Evolutionary conservation across 1,140 invertebrate genomes (phyloP), one percentile per base, ranked within the genome.

Genomic region (Atta cephalotes): DNA sequence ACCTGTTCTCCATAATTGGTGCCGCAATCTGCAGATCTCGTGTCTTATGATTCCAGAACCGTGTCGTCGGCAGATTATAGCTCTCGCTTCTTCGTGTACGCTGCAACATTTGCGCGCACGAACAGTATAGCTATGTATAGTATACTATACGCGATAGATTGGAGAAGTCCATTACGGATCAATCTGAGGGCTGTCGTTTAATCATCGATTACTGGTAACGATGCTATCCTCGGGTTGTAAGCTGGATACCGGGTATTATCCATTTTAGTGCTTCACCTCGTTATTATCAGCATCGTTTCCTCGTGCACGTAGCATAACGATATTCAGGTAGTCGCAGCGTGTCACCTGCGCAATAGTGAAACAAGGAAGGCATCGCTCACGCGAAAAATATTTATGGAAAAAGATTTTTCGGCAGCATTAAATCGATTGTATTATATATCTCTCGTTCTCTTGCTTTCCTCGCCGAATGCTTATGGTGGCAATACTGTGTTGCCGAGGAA

Each of bases 81-180:
- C 62, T 60, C n/a, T 21, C 62, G 28, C 25, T 49, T 74, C 70
- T 84, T 63, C 18, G 49, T 60, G 21, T 28, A 51, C 31, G 45
- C n/a, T 10, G 10, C 9, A 35, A 63, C 35, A 28, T 45, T 78
- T n/a, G 39, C 45, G 45, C 77, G 45, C 28, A 25, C 62, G 3
- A 66, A 49, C 45, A 31, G 31, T 35, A 25, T 31, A 14, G n/a
- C 35, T 21, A 60, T 4, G 31, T 51, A 51, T 51, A 51, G 2
- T 31, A 51, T n/a, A 51, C n/a, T n/a, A 35, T 51, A 51, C 49
- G 49, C 25, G 7, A 39, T 51, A 63, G 72, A 84, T 84, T 62
- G 70, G 56, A 58, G 70, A 74, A 74, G 80, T 84, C 70, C 70
- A 84, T 84, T 84, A 84, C 70, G n/a, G 80, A 84, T 84, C 80